Conservation (phyloP, 2,888 invertebrate genomes). For the Cosmia pyralina region DNA sequence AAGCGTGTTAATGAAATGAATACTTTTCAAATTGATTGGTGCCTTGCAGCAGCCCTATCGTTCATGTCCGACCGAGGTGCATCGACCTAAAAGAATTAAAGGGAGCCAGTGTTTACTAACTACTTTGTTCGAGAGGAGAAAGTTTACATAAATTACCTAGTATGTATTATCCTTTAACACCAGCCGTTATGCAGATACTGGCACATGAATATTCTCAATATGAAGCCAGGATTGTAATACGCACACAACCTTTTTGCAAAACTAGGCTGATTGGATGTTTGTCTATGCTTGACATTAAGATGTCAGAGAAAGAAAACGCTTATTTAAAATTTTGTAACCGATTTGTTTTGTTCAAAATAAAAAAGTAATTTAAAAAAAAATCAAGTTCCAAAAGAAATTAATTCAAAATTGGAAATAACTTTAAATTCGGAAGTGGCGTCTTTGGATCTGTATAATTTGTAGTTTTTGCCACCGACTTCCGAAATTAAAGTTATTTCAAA, state of each 20-base stretch:
- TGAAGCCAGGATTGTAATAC: slow-evolving; percentile 9
- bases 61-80: slow-evolving; percentile 45
- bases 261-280: slow-evolving; percentile 42
- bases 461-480: no score
- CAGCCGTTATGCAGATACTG: slow-evolving; percentile 15
- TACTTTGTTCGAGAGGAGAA: slow-evolving; percentile 58
- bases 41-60: slow-evolving; percentile 40
- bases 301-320: not conserved
- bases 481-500: no score
- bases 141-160: slow-evolving; percentile 57
- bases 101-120: slow-evolving; percentile 57
- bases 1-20: not conserved
- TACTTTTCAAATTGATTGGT: not conserved
- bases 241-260: slow-evolving; percentile 29
- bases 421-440: no score
- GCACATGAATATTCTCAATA: slow-evolving; percentile 40
- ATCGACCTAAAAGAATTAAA: slow-evolving; percentile 60
- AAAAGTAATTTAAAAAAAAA: no score
- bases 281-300: slow-evolving; percentile 25
- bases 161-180: slow-evolving; percentile 50
- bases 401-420: no score
- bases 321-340: not conserved
- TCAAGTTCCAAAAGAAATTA: no score
- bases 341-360: not conserved
- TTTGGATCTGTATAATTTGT: no score